phyloP scores from a whole-genome alignment of 2,888 invertebrate genomes.

The Kryphioiulus occultus region DNA sequence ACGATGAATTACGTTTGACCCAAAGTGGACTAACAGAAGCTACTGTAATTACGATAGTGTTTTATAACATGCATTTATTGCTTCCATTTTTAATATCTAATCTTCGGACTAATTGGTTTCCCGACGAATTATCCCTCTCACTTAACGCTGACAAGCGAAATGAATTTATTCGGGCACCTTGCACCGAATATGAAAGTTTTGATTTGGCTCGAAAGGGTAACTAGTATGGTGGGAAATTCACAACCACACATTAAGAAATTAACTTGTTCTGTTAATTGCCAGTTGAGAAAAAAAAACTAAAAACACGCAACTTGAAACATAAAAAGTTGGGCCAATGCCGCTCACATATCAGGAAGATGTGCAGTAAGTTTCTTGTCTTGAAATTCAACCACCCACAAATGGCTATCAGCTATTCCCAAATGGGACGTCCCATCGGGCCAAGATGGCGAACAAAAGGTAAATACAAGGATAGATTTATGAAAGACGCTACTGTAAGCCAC shows the following conservation, averaged over 20 bases:
- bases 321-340: not conserved
- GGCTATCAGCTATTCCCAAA: not conserved
- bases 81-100: constrained; percentile 20
- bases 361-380: not conserved
- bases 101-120: not conserved
- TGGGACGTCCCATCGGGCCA: constrained; percentile 12
- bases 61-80: constrained; percentile 3
- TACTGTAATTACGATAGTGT: not conserved
- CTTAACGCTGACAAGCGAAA: constrained; percentile 2
- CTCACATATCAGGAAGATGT: not conserved
- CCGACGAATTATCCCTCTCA: not conserved
- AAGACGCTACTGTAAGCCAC: not conserved
- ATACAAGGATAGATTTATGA: not conserved
- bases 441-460: constrained; percentile 31
- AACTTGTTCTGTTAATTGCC: constrained; percentile 5
- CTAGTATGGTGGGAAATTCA: not conserved
- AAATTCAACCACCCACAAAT: not conserved
- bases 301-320: not conserved
- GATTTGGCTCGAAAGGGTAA: not conserved
- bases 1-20: not conserved
- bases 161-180: not conserved
- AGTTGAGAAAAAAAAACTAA: not conserved
- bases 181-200: not conserved
- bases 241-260: not conserved
- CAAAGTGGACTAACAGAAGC: not conserved